Base-by-base conservation (phyloP, 2,797 vertebrate species). In the Clarias platycephalus region DNA sequence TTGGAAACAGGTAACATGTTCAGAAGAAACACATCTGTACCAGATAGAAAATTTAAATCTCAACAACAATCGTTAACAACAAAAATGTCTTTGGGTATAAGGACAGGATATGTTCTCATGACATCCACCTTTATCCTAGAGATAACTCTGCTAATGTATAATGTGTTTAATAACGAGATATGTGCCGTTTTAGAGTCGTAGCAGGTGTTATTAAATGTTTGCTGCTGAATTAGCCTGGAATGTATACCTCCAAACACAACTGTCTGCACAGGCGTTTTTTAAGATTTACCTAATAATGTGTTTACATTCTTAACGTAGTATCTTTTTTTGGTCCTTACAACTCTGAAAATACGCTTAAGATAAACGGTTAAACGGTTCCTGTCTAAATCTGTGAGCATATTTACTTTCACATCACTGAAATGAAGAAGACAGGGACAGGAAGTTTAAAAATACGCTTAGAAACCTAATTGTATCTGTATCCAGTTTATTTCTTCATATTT, bases 251-350 rank as follows among this genome's bases (percentile, higher is more conserved):
- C 12, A 64, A 80, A 80, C 24, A 9, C 15, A 24, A 18, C 58
- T 40, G 10, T n/a, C 1, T 3, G 60, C 3, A 9, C 77, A 80
- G 24, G 60, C 64, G 60, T 26, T 44, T 44, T 49, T 66, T 49
- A 80, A 8, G 34, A 20, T 64, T 40, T 28, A 44, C 60, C 37
- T 64, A 63, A 80, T 64, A 18, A 83, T 63, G 58, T n/a, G 75
- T 77, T 77, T 77, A 60, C 28, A 77, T 77, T 60, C 57, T 62
- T 62, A 55, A 60, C 20, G 31, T 40, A 24, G 28, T 66, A 66
- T 75, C 40, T 20, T 80, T 80, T 63, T 40, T 24, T 20, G 16
- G 60, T 37, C 55, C 55, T 60, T 24, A 77, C 60, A 60, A 8
- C 55, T 44, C 77, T 44, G 60, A n/a, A 80, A 28, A 80, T 22